A percentile compares a stretch with the other conserved stretches of the same genome.
Conservation (phyloP, 2,797 vertebrate species). For the Muraenolepis orangiensis region DNA sequence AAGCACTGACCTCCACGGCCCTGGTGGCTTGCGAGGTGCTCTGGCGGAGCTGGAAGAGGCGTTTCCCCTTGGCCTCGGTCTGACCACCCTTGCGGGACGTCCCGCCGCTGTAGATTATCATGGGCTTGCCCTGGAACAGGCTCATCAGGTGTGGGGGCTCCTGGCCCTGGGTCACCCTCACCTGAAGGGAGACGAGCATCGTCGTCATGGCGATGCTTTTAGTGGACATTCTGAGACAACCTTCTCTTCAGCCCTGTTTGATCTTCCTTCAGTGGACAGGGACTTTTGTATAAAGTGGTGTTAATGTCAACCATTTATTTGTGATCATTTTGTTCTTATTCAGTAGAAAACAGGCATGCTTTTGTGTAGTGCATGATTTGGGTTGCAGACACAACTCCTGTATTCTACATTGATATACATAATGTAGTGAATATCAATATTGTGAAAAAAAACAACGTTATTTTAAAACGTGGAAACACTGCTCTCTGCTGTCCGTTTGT, state of each 20-base stretch:
- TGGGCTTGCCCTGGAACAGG: conserved; percentile 75
- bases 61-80: conserved; percentile 40
- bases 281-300: neutral
- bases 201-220: neutral
- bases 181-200: conserved; percentile 49
- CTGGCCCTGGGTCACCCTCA: conserved; percentile 80
- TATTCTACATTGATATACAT: too few relatives aligned
- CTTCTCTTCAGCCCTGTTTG: too few relatives aligned
- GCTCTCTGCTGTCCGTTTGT: conserved; percentile 52
- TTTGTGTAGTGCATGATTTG: too few relatives aligned
- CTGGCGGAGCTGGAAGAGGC: conserved; percentile 79
- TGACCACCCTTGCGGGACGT: conserved; percentile 77
- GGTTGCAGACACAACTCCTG: too few relatives aligned
- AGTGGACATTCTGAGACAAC: too few relatives aligned
- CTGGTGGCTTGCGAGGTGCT: conserved; percentile 67
- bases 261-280: neutral
- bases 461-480: conserved; percentile 22
- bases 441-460: too few relatives aligned
- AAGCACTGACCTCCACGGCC: conserved; percentile 72
- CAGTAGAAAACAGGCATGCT: too few relatives aligned
- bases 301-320: too few relatives aligned
- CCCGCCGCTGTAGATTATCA: conserved; percentile 77
- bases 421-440: too few relatives aligned
- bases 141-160: conserved; percentile 82
- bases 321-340: too few relatives aligned